Evolutionary conservation across 2,113 vertebrate genomes (phyloP).

Genomic region (Neofelis nebulosa): DNA sequence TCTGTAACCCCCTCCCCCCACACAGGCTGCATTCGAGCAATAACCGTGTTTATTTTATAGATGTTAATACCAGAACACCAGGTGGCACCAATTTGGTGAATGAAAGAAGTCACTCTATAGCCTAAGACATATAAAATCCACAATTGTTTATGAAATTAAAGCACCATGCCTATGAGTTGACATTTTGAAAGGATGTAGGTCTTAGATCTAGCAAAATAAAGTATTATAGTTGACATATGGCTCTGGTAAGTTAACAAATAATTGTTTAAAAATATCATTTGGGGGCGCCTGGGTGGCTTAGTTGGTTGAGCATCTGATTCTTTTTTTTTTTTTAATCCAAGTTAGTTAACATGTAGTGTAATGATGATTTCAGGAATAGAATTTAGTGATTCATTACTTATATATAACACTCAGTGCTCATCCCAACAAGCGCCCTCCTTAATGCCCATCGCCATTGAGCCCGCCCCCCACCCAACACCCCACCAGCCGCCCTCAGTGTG

Average conservation of each 20-base stretch:
- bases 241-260: neutral
- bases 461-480: too few species aligned
- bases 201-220: neutral
- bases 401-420: too few species aligned
- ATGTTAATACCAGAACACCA: neutral
- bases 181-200: neutral
- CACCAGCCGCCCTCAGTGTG: too few species aligned
- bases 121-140: neutral
- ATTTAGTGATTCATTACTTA: too few species aligned
- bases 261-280: neutral
- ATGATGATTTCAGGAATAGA: too few species aligned
- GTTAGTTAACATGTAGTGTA: too few species aligned
- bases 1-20: rapidly evolving
- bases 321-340: too few species aligned
- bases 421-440: too few species aligned
- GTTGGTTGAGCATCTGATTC: too few species aligned
- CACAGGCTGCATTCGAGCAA: too few species aligned
- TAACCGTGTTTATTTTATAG: neutral
- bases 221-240: neutral
- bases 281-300: too few species aligned
- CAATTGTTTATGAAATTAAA: neutral
- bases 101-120: neutral
- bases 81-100: neutral
- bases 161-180: neutral
- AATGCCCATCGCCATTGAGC: too few species aligned